Evolutionary conservation across 2,888 invertebrate genomes (phyloP), one percentile per base, ranked within the genome.

Genomic region (Oscheius onirici): DNA sequence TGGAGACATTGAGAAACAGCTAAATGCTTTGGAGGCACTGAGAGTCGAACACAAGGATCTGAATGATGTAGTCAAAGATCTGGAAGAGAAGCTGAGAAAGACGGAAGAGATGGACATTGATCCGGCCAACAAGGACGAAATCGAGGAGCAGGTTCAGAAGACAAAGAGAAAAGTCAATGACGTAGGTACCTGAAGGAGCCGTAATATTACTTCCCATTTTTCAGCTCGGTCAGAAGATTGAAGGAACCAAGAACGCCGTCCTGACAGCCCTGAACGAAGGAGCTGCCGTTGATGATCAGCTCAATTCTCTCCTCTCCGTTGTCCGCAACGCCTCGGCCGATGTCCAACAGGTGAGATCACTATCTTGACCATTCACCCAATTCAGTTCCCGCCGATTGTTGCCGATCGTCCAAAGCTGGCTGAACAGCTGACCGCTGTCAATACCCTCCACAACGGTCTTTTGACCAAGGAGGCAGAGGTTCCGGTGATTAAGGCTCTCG

Each of bases 381-480:
- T 63, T 41, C 63, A 72, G 63, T 69, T 84, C 49, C 84, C 84
- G 13, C 87, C 88, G 22, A 92, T 97, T 26, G 96, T 96, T 0
- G 96, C 96, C 0, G 93, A 95, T 86, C 90, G 92, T 51, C 92
- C 92, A 78, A 91, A 92, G 68, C 90, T 97, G 57, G 93, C 93
- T 83, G 93, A 93, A 85, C 96, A 97, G 41, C 34, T 65, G 41
- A 75, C 70, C 17, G 20, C 74, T 44, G 72, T 73, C 58, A 88
- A 90, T 89, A 94, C 95, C 0, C 91, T 94, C 63, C 95, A 95
- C 88, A 91, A 93, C 41, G 94, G 94, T 85, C 93, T 95, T 1
- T 92, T 94, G 90, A 92, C 93, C 77, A 95, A 95, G 86, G 95
- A 96, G 89, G 92, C 95, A 0, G 94, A 95, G 79, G 95, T 95